Conservation (phyloP, 2,888 invertebrate genomes). For the Chromoteleia sp. region DNA sequence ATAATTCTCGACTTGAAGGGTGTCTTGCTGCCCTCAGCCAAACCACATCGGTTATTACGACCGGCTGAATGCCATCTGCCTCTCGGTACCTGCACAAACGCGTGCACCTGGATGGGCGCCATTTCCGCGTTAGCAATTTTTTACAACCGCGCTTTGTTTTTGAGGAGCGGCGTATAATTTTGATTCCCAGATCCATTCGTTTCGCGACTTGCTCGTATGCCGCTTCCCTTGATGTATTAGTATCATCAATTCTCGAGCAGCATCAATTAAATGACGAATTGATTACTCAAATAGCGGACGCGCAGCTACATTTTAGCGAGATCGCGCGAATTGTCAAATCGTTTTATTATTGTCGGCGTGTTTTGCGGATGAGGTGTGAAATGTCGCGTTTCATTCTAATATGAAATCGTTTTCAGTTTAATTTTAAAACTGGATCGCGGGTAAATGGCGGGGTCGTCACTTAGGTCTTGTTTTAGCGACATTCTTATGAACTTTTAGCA, state of each 20-base stretch:
- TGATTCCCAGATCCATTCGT: constrained; percentile 38
- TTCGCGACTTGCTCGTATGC: constrained; percentile 19
- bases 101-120: constrained; percentile 75
- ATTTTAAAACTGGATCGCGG: too few relatives aligned
- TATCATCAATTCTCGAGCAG: constrained; percentile 55
- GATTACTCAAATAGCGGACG: constrained; percentile 43
- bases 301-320: constrained; percentile 22
- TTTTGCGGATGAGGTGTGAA: constrained; percentile 14
- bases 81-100: constrained; percentile 73
- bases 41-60: constrained; percentile 75
- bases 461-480: too few relatives aligned
- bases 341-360: constrained; percentile 45
- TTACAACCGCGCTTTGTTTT: constrained; percentile 35
- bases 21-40: constrained; percentile 70
- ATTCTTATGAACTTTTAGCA: too few relatives aligned
- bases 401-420: too few relatives aligned
- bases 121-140: constrained; percentile 64
- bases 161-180: constrained; percentile 34
- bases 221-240: constrained; percentile 42
- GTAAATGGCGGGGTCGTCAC: too few relatives aligned
- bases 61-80: constrained; percentile 80
- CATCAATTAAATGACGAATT: constrained; percentile 61
- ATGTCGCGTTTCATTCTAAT: too few relatives aligned
- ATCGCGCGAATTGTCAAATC: constrained; percentile 37
- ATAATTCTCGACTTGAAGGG: constrained; percentile 71